Evolutionary conservation across 1,140 invertebrate species (phyloP), one percentile per base, ranked within the genome.

Genomic region (Penaeus vannamei): DNA sequence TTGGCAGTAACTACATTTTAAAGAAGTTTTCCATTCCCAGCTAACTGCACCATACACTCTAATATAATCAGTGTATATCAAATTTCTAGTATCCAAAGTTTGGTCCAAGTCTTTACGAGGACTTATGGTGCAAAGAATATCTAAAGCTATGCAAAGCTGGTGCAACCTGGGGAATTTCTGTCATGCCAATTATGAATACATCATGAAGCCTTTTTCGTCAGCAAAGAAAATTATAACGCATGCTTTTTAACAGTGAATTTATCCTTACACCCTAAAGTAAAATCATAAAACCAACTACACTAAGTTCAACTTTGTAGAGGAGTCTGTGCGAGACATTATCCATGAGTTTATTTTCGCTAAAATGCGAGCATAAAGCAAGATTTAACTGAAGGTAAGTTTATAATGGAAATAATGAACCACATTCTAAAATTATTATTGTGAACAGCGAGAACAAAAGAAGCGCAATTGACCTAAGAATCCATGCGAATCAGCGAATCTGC

Each of bases 401-500:
- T 53, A 12, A 53, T 53, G 53, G 12, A 69, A 4, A 84, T 46
- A 69, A 69, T 66, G 17, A 62, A 69, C 42, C 62, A 26, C 61
- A 36, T 46, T 36, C 46, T 29, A 42, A 76, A 81, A 79, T 81
- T 66, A 82, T 66, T 53, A n/a, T 26, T 36, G 29, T 62, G 26
- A 81, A 66, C 42, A 80, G 80, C n/a, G 46, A 42, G 46, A 46
- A 64, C 60, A 82, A 82, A 87, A 82, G 61, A 82, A 87, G 86
- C 86, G 59, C 79, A 87, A 64, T 62, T 29, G 86, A 87, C 86
- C 79, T 42, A 87, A 42, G 79, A 81, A 81, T 87, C 86, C 86
- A 81, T 81, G 79, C 79, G 42, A 81, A 69, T 84, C 62, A 84
- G 61, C 64, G 53, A 84, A 29, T 46, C 62, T 84, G 61, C 83